A percentile compares a stretch with the other conserved stretches of the same genome.
Evolutionary conservation across 37 sponge, comb jelly and placozoan species (phyloP).

Genomic region (Cliona cf. orientalis): DNA sequence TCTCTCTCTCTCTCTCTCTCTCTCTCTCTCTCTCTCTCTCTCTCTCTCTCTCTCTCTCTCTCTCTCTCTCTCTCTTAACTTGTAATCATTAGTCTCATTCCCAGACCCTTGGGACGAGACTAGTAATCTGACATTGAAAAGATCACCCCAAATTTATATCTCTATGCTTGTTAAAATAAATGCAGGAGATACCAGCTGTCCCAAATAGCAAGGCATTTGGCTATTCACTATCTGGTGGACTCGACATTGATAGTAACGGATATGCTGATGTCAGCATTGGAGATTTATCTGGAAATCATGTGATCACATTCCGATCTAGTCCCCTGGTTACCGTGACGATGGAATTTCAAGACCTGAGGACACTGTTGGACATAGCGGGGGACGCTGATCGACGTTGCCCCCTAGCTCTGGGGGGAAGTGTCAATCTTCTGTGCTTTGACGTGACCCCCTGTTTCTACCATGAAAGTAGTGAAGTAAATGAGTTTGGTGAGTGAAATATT

Average conservation of each 20-base stretch:
- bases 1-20: no score
- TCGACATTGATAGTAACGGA: slow-evolving; percentile 71
- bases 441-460: slow-evolving; percentile 51
- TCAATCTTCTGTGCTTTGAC: slow-evolving; percentile 30
- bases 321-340: slow-evolving; percentile 37
- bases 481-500: slow-evolving; percentile 40
- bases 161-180: background rate
- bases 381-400: slow-evolving; percentile 8
- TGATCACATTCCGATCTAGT: slow-evolving; percentile 19
- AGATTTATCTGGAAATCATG: slow-evolving; percentile 12
- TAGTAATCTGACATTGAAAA: no score
- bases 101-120: no score
- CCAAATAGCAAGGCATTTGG: slow-evolving; percentile 38
- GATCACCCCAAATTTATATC: no score
- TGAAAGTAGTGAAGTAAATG: slow-evolving; percentile 20
- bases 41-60: background rate
- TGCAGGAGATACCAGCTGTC: slow-evolving; percentile 10
- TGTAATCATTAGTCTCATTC: no score
- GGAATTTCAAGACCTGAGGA: background rate
- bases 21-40: background rate
- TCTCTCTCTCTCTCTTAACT: background rate
- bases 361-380: background rate
- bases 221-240: slow-evolving; percentile 48
- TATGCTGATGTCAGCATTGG: slow-evolving; percentile 64
- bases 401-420: background rate